A percentile compares a stretch with the other conserved stretches of the same genome.
Evolutionary conservation across 2,888 invertebrate species (phyloP).

Genomic region (Empis livida): DNA sequence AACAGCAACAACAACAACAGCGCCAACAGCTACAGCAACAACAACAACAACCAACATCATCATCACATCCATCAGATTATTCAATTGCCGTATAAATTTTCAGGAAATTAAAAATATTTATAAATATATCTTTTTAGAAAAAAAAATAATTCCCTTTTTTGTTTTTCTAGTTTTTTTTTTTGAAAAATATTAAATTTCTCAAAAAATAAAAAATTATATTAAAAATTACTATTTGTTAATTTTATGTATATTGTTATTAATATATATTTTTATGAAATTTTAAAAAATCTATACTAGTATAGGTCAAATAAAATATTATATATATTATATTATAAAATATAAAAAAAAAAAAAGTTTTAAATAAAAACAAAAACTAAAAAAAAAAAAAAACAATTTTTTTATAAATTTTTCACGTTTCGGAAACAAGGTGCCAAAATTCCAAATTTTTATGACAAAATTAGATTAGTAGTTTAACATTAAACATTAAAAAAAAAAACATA

Average conservation of each 20-base stretch:
- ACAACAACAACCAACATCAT: slow-evolving; percentile 31
- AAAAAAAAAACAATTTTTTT: background rate
- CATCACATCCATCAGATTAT: slow-evolving; percentile 54
- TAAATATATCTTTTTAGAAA: no score
- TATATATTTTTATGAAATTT: no score
- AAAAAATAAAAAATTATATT: background rate
- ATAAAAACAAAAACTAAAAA: slow-evolving; percentile 2
- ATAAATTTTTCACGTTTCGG: slow-evolving; percentile 10
- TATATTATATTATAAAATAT: slow-evolving; percentile 5
- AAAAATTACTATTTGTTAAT: background rate
- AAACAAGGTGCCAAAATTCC: slow-evolving; percentile 14
- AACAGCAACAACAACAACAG: slow-evolving; percentile 15
- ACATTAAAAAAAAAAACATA: no score
- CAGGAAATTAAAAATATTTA: background rate
- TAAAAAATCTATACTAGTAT: no score
- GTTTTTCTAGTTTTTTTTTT: background rate
- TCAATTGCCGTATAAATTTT: slow-evolving; percentile 55
- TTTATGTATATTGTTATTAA: background rate
- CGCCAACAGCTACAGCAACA: slow-evolving; percentile 24
- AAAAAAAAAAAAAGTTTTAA: background rate
- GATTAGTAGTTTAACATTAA: no score
- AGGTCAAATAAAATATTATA: background rate
- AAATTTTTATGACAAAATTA: background rate
- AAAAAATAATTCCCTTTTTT: background rate
- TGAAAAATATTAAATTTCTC: no score